These are phyloP conservation scores for Bettongia penicillata DNA, from an alignment of 2,113 vertebrate species.

Conservation along the genomic window DNA sequence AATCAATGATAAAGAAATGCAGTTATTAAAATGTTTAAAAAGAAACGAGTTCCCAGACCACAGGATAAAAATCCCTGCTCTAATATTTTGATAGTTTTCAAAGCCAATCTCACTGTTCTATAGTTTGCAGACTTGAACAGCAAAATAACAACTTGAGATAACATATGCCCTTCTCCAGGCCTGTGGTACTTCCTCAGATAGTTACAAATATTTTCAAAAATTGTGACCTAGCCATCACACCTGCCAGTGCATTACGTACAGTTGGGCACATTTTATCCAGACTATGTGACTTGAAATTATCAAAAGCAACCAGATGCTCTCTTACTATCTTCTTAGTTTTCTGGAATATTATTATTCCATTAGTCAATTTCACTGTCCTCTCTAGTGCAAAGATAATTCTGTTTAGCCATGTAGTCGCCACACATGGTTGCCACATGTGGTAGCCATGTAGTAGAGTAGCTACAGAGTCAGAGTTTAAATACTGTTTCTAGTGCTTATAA, in stretches of 20 bases:
- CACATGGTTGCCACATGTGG: background rate
- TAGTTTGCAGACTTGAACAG: background rate
- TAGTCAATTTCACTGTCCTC: background rate
- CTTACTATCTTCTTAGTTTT: background rate
- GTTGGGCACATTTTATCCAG: background rate
- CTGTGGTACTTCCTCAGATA: background rate
- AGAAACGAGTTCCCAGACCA: background rate
- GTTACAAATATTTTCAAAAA: background rate
- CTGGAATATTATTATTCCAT: background rate
- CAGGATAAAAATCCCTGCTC: background rate
- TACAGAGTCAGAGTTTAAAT: background rate
- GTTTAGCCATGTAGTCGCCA: background rate
- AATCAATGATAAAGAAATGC: background rate
- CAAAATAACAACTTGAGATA: background rate
- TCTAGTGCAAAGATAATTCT: background rate
- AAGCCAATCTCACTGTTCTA: background rate
- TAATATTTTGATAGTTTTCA: background rate
- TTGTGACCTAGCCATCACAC: background rate
- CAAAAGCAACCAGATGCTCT: background rate
- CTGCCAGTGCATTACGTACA: background rate
- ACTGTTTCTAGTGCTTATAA: background rate
- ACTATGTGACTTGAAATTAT: background rate
- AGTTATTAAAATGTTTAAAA: background rate
- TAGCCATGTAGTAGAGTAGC: background rate
- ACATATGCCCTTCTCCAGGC: background rate